phyloP scores from a whole-genome alignment of 2,888 invertebrate species.

The Mesorhabditis belari region DNA sequence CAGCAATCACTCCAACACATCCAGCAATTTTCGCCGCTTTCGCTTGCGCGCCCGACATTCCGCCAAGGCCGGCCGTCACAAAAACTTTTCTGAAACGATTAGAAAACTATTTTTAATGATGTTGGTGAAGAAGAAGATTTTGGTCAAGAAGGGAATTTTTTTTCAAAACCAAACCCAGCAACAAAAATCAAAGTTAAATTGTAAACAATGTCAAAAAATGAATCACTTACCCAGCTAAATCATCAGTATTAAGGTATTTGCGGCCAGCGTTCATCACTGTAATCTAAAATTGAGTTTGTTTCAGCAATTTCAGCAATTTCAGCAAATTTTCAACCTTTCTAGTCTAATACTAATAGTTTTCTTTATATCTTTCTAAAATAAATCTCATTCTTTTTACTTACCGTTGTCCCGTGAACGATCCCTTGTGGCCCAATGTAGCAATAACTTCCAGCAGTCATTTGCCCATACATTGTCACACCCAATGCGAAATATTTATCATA shows the following conservation, averaged over 20 bases:
- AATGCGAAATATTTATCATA: slow-evolving; percentile 63
- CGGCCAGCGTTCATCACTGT: slow-evolving; percentile 63
- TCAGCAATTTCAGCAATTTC: no score
- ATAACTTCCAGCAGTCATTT: slow-evolving; percentile 64
- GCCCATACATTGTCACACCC: slow-evolving; percentile 63
- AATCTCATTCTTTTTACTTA: no score
- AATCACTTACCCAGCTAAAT: slow-evolving; percentile 59
- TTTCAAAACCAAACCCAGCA: neutral
- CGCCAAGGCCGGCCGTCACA: slow-evolving; percentile 62
- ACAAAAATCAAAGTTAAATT: neutral
- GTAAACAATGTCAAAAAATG: neutral
- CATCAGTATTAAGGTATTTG: slow-evolving; percentile 57
- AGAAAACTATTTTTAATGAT: neutral
- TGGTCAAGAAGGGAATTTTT: neutral
- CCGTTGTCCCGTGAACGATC: slow-evolving; percentile 65
- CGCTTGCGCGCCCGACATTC: slow-evolving; percentile 61
- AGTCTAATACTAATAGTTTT: no score
- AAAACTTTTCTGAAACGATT: slow-evolving; percentile 52
- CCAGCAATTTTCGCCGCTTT: slow-evolving; percentile 64
- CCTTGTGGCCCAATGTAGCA: slow-evolving; percentile 66
- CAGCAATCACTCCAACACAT: slow-evolving; percentile 63
- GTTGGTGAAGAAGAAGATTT: neutral
- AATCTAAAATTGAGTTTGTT: no score
- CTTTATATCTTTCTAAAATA: no score
- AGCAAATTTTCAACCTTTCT: no score